phyloP scores from a whole-genome alignment of 2,888 invertebrate genomes.

The Campoplex capitator region DNA sequence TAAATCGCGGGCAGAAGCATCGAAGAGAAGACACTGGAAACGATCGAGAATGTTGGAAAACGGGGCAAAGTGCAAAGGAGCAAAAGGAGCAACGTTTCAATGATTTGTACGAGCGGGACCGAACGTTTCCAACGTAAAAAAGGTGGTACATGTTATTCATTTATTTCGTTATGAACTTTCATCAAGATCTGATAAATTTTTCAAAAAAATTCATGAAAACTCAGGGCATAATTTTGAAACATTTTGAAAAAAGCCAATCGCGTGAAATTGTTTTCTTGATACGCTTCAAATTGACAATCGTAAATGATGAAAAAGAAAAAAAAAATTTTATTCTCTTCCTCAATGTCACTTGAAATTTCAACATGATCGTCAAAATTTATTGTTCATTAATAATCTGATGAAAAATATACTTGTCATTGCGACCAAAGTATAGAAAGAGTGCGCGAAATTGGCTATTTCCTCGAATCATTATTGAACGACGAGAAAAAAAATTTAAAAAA shows the following conservation, averaged over 20 bases:
- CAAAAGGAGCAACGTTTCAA: slow-evolving; percentile 59
- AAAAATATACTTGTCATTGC: neutral
- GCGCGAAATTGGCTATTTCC: slow-evolving; percentile 4
- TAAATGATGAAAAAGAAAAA: no score
- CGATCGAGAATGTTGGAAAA: slow-evolving; percentile 61
- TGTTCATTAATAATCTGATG: neutral
- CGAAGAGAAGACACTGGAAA: slow-evolving; percentile 37
- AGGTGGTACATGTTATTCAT: neutral
- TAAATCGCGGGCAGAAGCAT: slow-evolving; percentile 57
- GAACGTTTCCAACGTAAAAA: neutral
- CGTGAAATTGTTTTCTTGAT: no score
- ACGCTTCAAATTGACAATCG: no score
- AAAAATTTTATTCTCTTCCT: no score
- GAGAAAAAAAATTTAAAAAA: neutral
- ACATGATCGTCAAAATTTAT: neutral
- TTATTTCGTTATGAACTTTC: neutral
- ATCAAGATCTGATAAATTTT: neutral
- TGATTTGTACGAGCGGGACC: slow-evolving; percentile 22
- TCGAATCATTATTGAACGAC: neutral
- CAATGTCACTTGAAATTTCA: no score
- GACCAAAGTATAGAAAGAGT: neutral
- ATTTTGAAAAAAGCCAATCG: no score
- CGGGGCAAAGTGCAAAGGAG: slow-evolving; percentile 63
- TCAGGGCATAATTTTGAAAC: neutral
- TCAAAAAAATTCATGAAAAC: neutral